Base-by-base conservation (phyloP, 2,888 invertebrate species). In the Seira ritae region DNA sequence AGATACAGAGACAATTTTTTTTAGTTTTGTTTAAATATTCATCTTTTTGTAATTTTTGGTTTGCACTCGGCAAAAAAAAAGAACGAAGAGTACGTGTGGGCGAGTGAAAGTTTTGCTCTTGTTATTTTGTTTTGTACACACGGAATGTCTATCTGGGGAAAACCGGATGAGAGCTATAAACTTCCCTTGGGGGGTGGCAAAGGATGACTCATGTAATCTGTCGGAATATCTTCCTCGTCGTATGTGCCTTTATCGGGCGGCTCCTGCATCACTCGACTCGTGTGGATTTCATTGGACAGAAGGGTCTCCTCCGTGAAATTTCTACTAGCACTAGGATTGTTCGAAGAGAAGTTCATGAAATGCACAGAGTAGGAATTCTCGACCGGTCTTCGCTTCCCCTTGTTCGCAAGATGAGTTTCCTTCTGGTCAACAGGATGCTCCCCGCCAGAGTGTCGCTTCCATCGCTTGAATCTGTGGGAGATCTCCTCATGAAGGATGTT, bases 401-500 rank as follows among this genome's bases (percentile, higher is more conserved):
- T 85, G 46, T 81, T 81, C 50, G 74, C 84, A 42, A 70, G 69
- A 55, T 83, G 78, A 8, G 76, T 65, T 10, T 88, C 86, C 68
- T 85, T 86, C 68, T 83, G 84, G 60, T 84, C 82, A 42, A 81
- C 78, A 8, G 75, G 67, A 66, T 85, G 81, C 19, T 80, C 84
- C 8, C 80, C 23, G 66, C 86, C 72, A 1, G 87, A 80, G 70
- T 79, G 82, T 15, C 79, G 77, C 68, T 88, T 88, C 89, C 89
- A 89, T 1, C 87, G 95, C 89, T 94, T 94, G 90, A 95, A 92
- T 90, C 96, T 94, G 91, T 96, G 95, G 60, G 96, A 95, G 88
- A 96, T 95, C 91, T 96, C 96, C 90, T 96, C 96, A 90, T 96
- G 96, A 84, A 96, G 94, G 12, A 96, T 96, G 90, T 96, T 96